Evolutionary conservation across 2,113 vertebrate genomes (phyloP).

Genomic region (Seriola rivoliana): DNA sequence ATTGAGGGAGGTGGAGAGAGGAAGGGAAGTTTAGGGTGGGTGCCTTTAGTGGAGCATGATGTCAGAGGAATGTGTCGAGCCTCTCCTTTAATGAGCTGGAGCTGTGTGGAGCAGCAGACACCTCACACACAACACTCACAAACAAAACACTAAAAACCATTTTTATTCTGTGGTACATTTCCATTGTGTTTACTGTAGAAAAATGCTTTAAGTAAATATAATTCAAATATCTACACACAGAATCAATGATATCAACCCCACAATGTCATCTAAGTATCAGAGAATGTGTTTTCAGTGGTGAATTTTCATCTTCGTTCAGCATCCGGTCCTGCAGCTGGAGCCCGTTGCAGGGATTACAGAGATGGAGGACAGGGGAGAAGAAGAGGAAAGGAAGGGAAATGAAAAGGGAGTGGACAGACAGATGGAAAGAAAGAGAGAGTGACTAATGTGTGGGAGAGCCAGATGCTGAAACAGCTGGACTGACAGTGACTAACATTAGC

Average conservation of each 20-base stretch:
- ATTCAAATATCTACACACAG: neutral
- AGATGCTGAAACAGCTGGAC: constrained; percentile 60
- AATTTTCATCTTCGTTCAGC: constrained; percentile 12
- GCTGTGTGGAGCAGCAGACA: constrained; percentile 17
- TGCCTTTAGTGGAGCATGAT: constrained; percentile 66
- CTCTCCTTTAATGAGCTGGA: constrained; percentile 52
- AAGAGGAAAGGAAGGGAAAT: neutral
- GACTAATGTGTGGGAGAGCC: constrained; percentile 32
- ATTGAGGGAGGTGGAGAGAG: no score
- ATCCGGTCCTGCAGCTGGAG: constrained; percentile 58
- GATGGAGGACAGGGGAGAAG: constrained; percentile 6
- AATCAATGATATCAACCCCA: neutral
- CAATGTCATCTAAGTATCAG: neutral
- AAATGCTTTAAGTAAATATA: neutral
- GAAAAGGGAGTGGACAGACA: neutral
- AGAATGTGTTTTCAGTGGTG: constrained; percentile 24
- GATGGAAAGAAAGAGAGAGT: constrained; percentile 17
- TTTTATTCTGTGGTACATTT: no score
- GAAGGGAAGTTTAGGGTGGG: constrained; percentile 54
- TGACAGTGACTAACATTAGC: constrained; percentile 60
- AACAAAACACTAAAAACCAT: neutral
- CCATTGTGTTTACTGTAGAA: no score
- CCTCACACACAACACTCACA: neutral
- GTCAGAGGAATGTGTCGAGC: constrained; percentile 69
- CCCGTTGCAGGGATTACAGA: constrained; percentile 35